These are phyloP conservation scores for Mionectes macconnelli DNA, from an alignment of 2,113 vertebrate genomes.

Conservation along the genomic window DNA sequence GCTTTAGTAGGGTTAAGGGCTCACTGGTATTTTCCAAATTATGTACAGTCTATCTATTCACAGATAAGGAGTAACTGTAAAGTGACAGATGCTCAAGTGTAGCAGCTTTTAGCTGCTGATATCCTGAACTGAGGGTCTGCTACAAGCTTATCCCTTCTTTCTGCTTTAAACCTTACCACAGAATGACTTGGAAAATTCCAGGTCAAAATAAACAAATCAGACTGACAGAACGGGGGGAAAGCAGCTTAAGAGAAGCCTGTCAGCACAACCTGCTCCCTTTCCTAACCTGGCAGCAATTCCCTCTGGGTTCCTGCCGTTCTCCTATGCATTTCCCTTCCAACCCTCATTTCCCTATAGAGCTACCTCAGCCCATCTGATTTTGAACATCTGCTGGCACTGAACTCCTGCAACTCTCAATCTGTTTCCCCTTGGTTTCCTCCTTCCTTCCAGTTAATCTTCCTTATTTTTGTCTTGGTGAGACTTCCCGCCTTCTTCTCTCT, in stretches of 20 bases:
- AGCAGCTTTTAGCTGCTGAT: not conserved
- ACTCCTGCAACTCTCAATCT: slow-evolving; percentile 63
- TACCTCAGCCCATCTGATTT: slow-evolving; percentile 35
- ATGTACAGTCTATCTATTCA: not conserved
- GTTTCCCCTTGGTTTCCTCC: slow-evolving; percentile 53
- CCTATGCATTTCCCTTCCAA: slow-evolving; percentile 50
- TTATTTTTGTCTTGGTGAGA: slow-evolving; percentile 56
- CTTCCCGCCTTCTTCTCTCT: slow-evolving; percentile 5
- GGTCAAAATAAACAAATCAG: slow-evolving; percentile 54
- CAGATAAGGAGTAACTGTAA: not conserved
- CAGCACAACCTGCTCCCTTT: slow-evolving; percentile 45
- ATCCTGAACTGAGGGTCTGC: not conserved
- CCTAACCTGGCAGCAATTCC: slow-evolving; percentile 57
- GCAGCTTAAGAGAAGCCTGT: slow-evolving; percentile 33
- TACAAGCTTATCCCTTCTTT: not conserved
- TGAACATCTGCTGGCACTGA: slow-evolving; percentile 64
- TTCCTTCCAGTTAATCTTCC: slow-evolving; percentile 59
- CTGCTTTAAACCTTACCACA: not conserved
- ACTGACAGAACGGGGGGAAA: slow-evolving; percentile 7
- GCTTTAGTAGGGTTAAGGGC: not conserved
- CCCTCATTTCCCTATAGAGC: slow-evolving; percentile 35
- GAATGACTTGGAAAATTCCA: not conserved
- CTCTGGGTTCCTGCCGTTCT: slow-evolving; percentile 25
- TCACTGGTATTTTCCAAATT: not conserved
- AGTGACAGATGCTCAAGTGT: not conserved